Conservation (phyloP, 2,888 invertebrate species). For the Reticulitermes lucifugus region DNA sequence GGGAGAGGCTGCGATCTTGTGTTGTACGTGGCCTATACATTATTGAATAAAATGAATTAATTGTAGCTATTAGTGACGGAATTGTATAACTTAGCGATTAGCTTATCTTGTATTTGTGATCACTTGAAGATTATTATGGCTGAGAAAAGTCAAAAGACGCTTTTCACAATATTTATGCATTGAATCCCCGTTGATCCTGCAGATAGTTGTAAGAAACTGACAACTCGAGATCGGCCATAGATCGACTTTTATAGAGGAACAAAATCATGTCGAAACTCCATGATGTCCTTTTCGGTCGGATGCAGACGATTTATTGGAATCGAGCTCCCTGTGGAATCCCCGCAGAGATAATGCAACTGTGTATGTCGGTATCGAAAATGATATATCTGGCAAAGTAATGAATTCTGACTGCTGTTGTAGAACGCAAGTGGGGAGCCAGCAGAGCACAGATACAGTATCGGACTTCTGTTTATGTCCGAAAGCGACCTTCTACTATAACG, state of each 20-base stretch:
- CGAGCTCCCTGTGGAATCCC: background rate
- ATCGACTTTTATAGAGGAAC: background rate
- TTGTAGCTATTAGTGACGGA: background rate
- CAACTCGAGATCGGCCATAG: background rate
- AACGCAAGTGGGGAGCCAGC: background rate
- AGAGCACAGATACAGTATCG: background rate
- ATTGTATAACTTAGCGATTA: background rate
- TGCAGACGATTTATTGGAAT: background rate
- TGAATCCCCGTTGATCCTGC: background rate
- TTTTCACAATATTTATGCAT: background rate
- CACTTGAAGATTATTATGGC: background rate
- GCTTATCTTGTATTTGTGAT: background rate
- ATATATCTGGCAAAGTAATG: conserved; percentile 9
- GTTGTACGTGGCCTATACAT: no score
- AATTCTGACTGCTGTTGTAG: background rate
- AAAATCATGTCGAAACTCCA: background rate
- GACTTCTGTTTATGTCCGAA: background rate
- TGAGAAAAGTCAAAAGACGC: background rate
- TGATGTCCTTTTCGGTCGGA: background rate
- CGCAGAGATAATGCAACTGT: background rate
- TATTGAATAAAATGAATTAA: no score
- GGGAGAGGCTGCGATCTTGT: no score
- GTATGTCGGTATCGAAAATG: background rate
- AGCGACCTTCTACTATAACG: background rate
- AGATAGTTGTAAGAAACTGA: background rate